phyloP scores from a whole-genome alignment of 2,113 vertebrate genomes.

The Balaenoptera acutorostrata region DNA sequence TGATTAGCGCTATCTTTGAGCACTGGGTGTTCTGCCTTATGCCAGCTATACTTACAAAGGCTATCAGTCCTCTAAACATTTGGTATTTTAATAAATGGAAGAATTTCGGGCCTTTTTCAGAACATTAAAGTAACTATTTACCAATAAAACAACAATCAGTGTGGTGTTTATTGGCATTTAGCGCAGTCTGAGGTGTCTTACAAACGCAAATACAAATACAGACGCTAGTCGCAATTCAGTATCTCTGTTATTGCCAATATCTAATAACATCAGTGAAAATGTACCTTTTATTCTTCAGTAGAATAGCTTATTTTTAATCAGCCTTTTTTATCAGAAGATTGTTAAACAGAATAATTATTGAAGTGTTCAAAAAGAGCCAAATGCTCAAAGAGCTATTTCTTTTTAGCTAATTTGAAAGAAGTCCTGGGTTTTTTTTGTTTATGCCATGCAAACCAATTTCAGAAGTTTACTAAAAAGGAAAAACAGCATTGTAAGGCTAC shows the following conservation, averaged over 20 bases:
- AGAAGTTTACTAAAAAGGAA: neutral
- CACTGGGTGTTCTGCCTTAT: neutral
- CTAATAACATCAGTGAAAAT: neutral
- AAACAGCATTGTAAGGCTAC: neutral
- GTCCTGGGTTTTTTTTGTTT: neutral
- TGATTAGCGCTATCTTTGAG: neutral
- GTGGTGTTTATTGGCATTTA: neutral
- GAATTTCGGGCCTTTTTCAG: neutral
- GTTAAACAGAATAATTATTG: neutral
- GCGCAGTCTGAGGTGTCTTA: neutral
- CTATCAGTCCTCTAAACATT: neutral
- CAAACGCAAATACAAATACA: neutral
- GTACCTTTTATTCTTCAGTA: neutral
- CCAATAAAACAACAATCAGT: neutral
- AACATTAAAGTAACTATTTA: neutral
- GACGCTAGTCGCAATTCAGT: neutral
- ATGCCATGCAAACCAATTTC: neutral
- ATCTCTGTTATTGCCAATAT: neutral
- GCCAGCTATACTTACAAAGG: neutral
- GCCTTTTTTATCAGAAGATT: neutral
- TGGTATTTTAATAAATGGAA: neutral
- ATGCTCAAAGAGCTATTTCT: neutral
- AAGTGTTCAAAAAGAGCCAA: neutral
- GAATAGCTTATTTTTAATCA: conserved; percentile 11
- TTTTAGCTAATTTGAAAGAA: conserved; percentile 14